Evolutionary conservation across 37 sponge, comb jelly and placozoan genomes (phyloP), one percentile per base, ranked within the genome.

Genomic region (Theonella swinhoei): DNA sequence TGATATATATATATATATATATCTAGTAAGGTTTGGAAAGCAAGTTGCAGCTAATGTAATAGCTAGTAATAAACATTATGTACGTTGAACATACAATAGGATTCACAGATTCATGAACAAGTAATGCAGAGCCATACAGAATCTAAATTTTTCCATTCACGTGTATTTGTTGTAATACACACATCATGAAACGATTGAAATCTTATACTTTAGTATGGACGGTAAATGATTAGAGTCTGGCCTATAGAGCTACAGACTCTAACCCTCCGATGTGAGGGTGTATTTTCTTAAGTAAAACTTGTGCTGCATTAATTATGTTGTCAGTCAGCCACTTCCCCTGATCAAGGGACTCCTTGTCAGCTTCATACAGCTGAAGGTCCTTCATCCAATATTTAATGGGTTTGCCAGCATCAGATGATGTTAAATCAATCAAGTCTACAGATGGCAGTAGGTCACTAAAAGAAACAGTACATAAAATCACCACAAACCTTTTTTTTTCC

Each of bases 251-350:
- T 31, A 38, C 42, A 23, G 25, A n/a, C 43, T 73, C 32, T n/a
- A 73, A 31, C 28, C 75, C 75, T 38, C 28, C 42, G 9, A 73
- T 73, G 31, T 36, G 17, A 8, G 75, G 42, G 31, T 67, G 17
- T 30, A 20, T 20, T 22, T 67, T 30, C 68, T 17, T 67, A 9
- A 67, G 29, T 17, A 67, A 30, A 32, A 9, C 33, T 20, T 32
- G 29, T 22, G 32, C 68, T 32, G 68, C 68, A 30, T 67, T 17
- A 17, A 73, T 73, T 7, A 73, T 39, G 20, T 38, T 73, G 42
- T 73, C 75, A 23, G 40, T 73, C 39, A 73, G 42, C 75, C 75
- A 73, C 33, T 26, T 30, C 17, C 68, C 68, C 9, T 67, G 29
- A 30, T 8, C 17, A 30, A 67, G 29, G 17, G 33, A 32, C 29